Percentiles rank a stretch among this genome's conserved stretches.
phyloP scores from a whole-genome alignment of 2,797 vertebrate genomes.

The Macrochelys suwanniensis region DNA sequence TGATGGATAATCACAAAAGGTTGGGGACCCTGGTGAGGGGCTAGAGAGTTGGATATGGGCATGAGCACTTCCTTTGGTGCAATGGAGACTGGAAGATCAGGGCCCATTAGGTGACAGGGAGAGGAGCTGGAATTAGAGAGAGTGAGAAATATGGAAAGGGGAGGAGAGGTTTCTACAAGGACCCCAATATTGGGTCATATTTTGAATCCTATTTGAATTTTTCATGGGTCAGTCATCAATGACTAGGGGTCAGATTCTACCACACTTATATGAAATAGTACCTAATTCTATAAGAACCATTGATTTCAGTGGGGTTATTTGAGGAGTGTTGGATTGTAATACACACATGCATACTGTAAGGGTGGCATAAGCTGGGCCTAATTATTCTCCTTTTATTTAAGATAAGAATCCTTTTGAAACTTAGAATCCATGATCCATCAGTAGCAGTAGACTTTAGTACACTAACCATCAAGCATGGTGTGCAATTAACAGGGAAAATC shows the following conservation, averaged over 20 bases:
- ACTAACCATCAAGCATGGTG: not conserved
- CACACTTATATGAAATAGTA: not conserved
- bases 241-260: not conserved
- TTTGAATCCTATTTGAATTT: not conserved
- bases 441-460: accelerated
- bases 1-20: not conserved
- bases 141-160: not conserved
- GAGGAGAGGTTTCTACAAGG: not conserved
- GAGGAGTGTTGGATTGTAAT: not conserved
- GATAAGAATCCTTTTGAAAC: not conserved
- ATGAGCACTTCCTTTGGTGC: not conserved
- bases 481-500: not conserved
- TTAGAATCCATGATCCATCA: not conserved
- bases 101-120: not conserved
- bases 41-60: not conserved
- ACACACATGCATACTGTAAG: not conserved
- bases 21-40: not conserved
- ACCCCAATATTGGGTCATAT: not conserved
- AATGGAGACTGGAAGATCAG: not conserved
- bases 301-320: not conserved
- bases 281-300: not conserved
- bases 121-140: not conserved
- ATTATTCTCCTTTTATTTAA: not conserved
- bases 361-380: not conserved
- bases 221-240: not conserved